Conservation (phyloP, 2,797 vertebrate genomes). For the Schizopygopsis malacanthus region DNA sequence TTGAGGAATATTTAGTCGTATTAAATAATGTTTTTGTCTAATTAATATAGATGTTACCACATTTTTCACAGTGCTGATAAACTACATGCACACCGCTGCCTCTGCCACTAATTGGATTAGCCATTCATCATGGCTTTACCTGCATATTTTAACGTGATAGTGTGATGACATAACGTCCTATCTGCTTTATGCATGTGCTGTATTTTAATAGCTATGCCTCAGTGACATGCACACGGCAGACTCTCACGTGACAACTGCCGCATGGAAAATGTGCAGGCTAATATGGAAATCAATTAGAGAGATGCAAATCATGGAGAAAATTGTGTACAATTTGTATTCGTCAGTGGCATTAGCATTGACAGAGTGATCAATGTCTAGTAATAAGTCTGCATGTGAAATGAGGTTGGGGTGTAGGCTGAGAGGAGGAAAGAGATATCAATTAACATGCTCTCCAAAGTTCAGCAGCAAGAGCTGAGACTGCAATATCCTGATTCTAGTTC, state of each 20-base stretch:
- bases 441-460: slow-evolving; percentile 78
- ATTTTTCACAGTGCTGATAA: neutral
- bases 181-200: slow-evolving; percentile 32
- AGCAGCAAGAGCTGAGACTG: slow-evolving; percentile 80
- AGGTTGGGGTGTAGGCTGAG: slow-evolving; percentile 68
- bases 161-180: slow-evolving; percentile 28
- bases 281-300: slow-evolving; percentile 42
- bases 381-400: slow-evolving; percentile 82
- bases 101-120: neutral
- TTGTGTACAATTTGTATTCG: slow-evolving; percentile 71
- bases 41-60: neutral
- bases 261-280: slow-evolving; percentile 54
- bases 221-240: slow-evolving; percentile 21
- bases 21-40: neutral
- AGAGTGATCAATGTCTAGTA: slow-evolving; percentile 82
- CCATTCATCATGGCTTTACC: neutral
- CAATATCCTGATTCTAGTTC: slow-evolving; percentile 83
- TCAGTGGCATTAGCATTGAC: slow-evolving; percentile 72
- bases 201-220: slow-evolving; percentile 25
- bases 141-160: neutral
- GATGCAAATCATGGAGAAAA: slow-evolving; percentile 44
- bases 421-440: slow-evolving; percentile 78
- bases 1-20: neutral
- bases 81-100: neutral
- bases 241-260: slow-evolving; percentile 26